Conservation (phyloP, 2,113 vertebrate species). For the Galemys pyrenaicus region DNA sequence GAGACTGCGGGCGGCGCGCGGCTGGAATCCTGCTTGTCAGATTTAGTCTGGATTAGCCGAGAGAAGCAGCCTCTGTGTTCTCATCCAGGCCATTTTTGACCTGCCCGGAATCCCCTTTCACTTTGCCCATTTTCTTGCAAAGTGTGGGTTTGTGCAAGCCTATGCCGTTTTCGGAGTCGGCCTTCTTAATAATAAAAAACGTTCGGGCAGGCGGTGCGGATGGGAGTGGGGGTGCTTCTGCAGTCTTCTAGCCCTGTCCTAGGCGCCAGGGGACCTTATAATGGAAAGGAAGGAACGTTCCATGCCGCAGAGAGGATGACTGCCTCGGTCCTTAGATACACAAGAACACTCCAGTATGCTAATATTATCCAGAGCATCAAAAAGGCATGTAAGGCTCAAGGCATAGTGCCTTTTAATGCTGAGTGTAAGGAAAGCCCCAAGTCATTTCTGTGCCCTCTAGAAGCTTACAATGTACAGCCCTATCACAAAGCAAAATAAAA, state of each 20-base stretch:
- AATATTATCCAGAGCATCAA: conserved; percentile 71
- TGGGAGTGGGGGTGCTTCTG: background rate
- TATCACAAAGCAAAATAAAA: conserved; percentile 71
- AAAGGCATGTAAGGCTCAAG: conserved; percentile 70
- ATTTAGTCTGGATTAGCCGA: background rate
- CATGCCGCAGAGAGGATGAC: conserved; percentile 51
- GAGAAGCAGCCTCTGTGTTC: background rate
- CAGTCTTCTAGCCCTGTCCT: conserved; percentile 61
- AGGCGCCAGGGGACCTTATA: conserved; percentile 66
- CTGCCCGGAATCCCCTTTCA: conserved; percentile 45
- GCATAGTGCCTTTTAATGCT: conserved; percentile 58
- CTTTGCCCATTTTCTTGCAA: conserved; percentile 48
- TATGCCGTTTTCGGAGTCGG: conserved; percentile 58
- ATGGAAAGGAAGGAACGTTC: conserved; percentile 57
- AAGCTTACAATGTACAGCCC: conserved; percentile 49
- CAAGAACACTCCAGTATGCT: conserved; percentile 65
- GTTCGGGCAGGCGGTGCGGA: background rate
- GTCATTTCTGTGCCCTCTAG: conserved; percentile 62
- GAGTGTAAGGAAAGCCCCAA: conserved; percentile 59
- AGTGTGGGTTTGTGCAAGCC: conserved; percentile 60
- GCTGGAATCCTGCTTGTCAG: background rate
- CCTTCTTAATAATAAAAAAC: conserved; percentile 62
- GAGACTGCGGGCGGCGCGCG: conserved; percentile 9
- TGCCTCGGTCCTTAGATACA: conserved; percentile 41
- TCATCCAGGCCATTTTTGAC: conserved; percentile 39